These are phyloP conservation scores for Merodon equestris DNA, from an alignment of 2,888 invertebrate species.

Conservation along the genomic window DNA sequence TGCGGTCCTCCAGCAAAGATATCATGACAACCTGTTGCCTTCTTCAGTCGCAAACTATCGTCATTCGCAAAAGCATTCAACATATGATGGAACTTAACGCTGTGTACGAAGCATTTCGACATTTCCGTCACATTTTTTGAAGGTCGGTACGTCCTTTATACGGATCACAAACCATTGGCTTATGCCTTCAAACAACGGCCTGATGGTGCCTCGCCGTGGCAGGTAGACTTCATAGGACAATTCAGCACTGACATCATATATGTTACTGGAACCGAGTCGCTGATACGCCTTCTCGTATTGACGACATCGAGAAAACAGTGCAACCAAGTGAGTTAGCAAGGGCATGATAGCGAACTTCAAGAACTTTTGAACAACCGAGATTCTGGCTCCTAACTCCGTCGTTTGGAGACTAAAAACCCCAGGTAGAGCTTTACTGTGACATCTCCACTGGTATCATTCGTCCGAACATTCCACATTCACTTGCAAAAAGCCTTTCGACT, in stretches of 20 bases:
- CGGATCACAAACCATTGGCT: slow-evolving; percentile 13
- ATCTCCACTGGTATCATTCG: background rate
- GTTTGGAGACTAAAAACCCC: background rate
- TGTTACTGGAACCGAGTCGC: slow-evolving; percentile 7
- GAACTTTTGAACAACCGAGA: background rate
- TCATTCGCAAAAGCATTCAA: slow-evolving; percentile 34
- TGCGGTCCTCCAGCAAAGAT: too few relatives aligned
- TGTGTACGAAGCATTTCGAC: slow-evolving; percentile 5
- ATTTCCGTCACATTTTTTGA: slow-evolving; percentile 25
- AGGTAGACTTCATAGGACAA: slow-evolving; percentile 9
- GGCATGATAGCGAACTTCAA: background rate
- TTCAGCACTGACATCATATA: slow-evolving; percentile 16
- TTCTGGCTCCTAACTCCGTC: background rate
- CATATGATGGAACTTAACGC: slow-evolving; percentile 35
- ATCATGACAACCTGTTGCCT: slow-evolving; percentile 74
- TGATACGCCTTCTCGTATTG: background rate
- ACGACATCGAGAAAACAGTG: background rate
- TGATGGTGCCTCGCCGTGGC: slow-evolving; percentile 3
- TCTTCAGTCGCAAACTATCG: background rate
- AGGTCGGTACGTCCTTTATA: slow-evolving; percentile 15
- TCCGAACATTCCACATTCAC: too few relatives aligned
- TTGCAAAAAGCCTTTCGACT: too few relatives aligned
- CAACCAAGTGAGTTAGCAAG: background rate
- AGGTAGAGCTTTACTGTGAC: background rate
- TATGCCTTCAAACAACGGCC: slow-evolving; percentile 27